These are phyloP conservation scores for Tineola bisselliella DNA, from an alignment of 2,888 invertebrate species.

Conservation along the genomic window DNA sequence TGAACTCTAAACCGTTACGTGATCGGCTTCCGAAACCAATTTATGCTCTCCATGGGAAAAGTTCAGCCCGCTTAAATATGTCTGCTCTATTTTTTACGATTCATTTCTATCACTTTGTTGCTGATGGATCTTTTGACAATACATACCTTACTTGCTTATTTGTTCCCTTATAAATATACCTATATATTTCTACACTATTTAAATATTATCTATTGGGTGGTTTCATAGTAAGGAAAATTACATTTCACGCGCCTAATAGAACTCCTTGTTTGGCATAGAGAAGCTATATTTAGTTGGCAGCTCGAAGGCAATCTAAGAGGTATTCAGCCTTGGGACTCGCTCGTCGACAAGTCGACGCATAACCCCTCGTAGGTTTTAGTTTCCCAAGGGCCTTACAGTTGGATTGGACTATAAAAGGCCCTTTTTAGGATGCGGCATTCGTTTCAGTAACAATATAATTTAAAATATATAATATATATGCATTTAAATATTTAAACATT, in stretches of 20 bases:
- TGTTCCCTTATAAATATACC: conserved; percentile 23
- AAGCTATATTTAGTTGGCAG: conserved; percentile 49
- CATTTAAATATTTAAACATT: too few species aligned
- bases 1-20: conserved; percentile 68
- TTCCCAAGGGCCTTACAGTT: conserved; percentile 38
- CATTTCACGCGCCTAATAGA: conserved; percentile 47
- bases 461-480: too few species aligned
- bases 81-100: conserved; percentile 58
- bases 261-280: conserved; percentile 45
- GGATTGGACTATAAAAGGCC: conserved; percentile 14
- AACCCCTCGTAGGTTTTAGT: conserved; percentile 47
- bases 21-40: conserved; percentile 67
- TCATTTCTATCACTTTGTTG: conserved; percentile 16
- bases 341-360: conserved; percentile 40
- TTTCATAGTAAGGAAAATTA: conserved; percentile 31
- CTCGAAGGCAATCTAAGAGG: conserved; percentile 59
- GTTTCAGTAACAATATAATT: not conserved
- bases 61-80: conserved; percentile 29
- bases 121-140: not conserved
- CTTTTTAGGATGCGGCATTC: conserved; percentile 10
- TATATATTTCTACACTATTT: too few species aligned
- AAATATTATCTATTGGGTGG: conserved; percentile 20
- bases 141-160: conserved; percentile 15
- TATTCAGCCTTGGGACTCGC: conserved; percentile 44
- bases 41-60: conserved; percentile 64